A percentile compares a stretch with the other conserved stretches of the same genome.
Conservation (phyloP, 1,140 invertebrate genomes). For the Ostrea denselamellosa region DNA sequence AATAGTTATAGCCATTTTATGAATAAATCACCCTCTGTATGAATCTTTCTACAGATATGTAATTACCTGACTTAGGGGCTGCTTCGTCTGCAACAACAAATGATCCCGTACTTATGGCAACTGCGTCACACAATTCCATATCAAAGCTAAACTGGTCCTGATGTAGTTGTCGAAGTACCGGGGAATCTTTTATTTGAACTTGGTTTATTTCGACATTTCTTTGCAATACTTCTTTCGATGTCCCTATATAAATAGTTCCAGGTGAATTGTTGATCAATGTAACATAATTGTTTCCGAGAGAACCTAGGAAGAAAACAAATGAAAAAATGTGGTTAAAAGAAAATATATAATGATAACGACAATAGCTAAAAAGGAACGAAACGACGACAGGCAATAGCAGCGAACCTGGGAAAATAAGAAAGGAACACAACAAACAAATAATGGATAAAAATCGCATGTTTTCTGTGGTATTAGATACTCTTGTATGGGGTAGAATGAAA, state of each 20-base stretch:
- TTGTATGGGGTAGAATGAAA: too few relatives aligned
- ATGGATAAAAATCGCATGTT: too few relatives aligned
- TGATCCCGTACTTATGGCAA: not conserved
- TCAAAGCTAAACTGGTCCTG: slow-evolving; percentile 9
- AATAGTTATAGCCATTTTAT: too few relatives aligned
- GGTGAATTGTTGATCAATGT: not conserved
- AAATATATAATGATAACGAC: not conserved
- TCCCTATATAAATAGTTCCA: not conserved
- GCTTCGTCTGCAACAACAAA: not conserved
- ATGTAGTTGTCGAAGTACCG: not conserved
- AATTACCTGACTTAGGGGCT: too few relatives aligned
- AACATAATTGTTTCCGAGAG: not conserved
- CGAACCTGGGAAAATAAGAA: too few relatives aligned
- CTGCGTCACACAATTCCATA: not conserved
- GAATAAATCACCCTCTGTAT: too few relatives aligned
- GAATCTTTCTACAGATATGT: too few relatives aligned
- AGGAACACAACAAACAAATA: too few relatives aligned
- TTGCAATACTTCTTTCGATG: not conserved
- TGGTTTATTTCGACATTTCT: not conserved
- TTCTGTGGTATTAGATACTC: too few relatives aligned
- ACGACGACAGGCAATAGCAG: too few relatives aligned
- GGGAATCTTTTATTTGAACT: not conserved
- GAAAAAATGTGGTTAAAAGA: not conserved
- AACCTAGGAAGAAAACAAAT: not conserved
- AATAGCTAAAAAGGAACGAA: not conserved